These are phyloP conservation scores for Eptatretus atami DNA, from an alignment of 2,797 vertebrate genomes.

Conservation along the genomic window DNA sequence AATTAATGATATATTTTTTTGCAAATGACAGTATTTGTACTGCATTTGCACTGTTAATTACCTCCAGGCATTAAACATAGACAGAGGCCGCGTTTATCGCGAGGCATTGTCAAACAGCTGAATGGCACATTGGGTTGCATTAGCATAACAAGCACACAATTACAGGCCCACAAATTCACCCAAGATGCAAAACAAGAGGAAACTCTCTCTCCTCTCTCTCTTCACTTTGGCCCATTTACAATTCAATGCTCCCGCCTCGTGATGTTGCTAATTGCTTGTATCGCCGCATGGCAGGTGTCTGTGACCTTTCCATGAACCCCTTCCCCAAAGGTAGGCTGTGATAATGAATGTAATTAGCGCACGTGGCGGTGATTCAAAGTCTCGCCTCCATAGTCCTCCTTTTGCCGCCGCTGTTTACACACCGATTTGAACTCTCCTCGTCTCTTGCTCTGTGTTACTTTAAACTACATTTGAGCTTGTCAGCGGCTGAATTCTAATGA, in stretches of 20 bases:
- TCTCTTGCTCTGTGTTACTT: constrained; percentile 4
- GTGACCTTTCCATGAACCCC: not conserved
- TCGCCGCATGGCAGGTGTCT: not conserved
- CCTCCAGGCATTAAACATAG: not conserved
- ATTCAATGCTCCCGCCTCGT: constrained; percentile 3
- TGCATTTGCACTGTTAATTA: not conserved
- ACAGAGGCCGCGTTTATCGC: not conserved
- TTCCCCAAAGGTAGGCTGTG: not conserved
- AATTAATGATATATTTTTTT: not conserved
- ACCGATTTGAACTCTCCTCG: constrained; percentile 3
- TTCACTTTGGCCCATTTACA: not conserved
- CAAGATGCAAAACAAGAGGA: constrained; percentile 4
- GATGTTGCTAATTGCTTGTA: not conserved
- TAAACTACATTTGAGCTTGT: constrained; percentile 3
- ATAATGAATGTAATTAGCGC: not conserved
- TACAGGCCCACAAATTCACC: not conserved
- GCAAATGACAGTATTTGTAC: constrained; percentile 2
- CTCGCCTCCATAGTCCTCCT: no score
- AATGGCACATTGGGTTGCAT: constrained; percentile 3
- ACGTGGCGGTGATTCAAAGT: not conserved
- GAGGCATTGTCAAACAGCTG: constrained; percentile 3
- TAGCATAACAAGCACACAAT: constrained; percentile 5
- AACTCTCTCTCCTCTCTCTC: no score
- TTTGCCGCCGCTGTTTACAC: constrained; percentile 2
- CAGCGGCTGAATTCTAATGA: constrained; percentile 5